Evolutionary conservation across 2,888 invertebrate genomes (phyloP).

Genomic region (Cryptosula pallasiana): DNA sequence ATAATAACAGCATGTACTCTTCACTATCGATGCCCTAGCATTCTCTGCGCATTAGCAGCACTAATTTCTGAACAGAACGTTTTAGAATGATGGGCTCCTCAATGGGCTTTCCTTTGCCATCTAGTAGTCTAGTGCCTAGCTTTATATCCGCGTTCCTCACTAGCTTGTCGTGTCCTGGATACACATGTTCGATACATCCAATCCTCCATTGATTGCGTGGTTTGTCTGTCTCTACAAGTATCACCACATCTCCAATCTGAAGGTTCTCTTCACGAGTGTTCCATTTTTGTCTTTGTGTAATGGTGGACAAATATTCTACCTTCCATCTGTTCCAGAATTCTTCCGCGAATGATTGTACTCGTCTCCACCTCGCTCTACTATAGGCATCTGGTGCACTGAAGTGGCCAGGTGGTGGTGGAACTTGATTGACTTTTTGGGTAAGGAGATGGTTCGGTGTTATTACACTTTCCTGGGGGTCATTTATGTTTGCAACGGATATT

Average conservation of each 20-base stretch:
- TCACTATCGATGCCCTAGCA: too few relatives aligned
- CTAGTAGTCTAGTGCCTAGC: neutral
- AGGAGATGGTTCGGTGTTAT: constrained; percentile 5
- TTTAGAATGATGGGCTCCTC: neutral
- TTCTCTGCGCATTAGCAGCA: neutral
- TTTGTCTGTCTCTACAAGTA: neutral
- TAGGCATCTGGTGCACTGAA: neutral
- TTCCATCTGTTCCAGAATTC: constrained; percentile 3
- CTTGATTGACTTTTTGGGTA: neutral
- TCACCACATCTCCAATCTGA: neutral
- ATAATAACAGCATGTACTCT: too few relatives aligned
- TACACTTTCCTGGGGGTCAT: neutral
- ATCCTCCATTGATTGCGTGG: neutral
- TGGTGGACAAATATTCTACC: neutral
- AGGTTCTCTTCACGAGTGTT: too few relatives aligned
- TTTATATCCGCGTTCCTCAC: neutral
- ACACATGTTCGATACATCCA: neutral
- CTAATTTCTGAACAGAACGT: neutral
- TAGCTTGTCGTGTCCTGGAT: neutral
- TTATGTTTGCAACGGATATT: neutral
- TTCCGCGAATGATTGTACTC: neutral
- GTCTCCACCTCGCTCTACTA: neutral
- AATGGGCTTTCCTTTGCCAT: neutral
- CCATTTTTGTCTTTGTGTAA: neutral
- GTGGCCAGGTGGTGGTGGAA: neutral